Conservation (phyloP, 1,140 invertebrate genomes). For the Hyles euphorbiae region DNA sequence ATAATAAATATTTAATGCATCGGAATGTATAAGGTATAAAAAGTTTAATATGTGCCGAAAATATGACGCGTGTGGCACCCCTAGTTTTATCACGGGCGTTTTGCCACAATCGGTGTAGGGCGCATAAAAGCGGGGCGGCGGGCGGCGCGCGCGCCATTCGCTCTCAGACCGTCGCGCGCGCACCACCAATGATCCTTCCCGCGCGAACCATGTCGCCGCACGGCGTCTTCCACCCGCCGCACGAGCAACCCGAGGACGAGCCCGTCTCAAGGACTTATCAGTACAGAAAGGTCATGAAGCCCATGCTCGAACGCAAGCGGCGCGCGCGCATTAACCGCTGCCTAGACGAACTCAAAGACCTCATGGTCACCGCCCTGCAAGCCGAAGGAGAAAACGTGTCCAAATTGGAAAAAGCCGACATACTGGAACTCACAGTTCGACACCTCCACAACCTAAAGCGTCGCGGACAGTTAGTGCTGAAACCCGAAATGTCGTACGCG, state of each 20-base stretch:
- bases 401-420: slow-evolving; percentile 97
- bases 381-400: slow-evolving; percentile 93
- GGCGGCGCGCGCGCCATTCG: slow-evolving; percentile 67
- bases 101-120: slow-evolving; percentile 71
- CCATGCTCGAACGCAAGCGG: slow-evolving; percentile 94
- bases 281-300: slow-evolving; percentile 96
- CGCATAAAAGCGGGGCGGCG: slow-evolving; percentile 61
- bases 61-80: slow-evolving; percentile 35
- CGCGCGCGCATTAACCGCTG: slow-evolving; percentile 95
- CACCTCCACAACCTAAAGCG: slow-evolving; percentile 86
- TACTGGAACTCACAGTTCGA: slow-evolving; percentile 94
- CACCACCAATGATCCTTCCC: slow-evolving; percentile 62
- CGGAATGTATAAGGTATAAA: too few relatives aligned
- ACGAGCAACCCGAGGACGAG: slow-evolving; percentile 76
- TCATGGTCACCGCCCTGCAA: slow-evolving; percentile 91
- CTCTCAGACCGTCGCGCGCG: slow-evolving; percentile 62
- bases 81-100: slow-evolving; percentile 71
- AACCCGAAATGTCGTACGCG: slow-evolving; percentile 81
- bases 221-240: slow-evolving; percentile 65
- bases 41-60: too few relatives aligned
- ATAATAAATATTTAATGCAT: too few relatives aligned
- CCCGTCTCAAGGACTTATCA: slow-evolving; percentile 91
- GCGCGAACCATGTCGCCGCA: slow-evolving; percentile 64
- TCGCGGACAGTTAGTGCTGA: slow-evolving; percentile 80
- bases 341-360: slow-evolving; percentile 92